Percentiles rank a stretch among this genome's conserved stretches.
phyloP scores from a whole-genome alignment of 64 coral and sea anemone genomes.

The Exaiptasia diaphana region DNA sequence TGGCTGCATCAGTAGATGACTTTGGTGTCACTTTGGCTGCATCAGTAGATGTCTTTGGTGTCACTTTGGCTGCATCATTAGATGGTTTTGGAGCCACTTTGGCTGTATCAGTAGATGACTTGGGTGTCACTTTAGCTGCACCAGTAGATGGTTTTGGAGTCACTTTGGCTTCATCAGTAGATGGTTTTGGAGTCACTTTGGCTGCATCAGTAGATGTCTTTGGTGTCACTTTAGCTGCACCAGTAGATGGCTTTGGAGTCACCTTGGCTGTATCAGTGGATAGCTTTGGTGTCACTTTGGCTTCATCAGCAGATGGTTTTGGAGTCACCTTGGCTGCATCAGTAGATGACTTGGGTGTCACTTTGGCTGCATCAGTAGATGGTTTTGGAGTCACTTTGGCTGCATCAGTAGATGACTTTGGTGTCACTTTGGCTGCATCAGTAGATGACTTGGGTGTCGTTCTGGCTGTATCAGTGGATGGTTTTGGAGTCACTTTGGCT shows the following conservation, averaged over 20 bases:
- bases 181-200: not conserved
- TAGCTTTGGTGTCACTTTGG: not conserved
- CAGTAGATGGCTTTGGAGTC: not conserved
- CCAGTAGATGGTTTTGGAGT: not conserved
- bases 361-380: slow-evolving; percentile 14
- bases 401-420: not conserved
- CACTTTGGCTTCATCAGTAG: not conserved
- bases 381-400: not conserved
- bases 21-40: not conserved
- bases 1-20: not conserved
- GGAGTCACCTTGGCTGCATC: not conserved
- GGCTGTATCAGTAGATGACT: not conserved
- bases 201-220: not conserved
- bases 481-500: not conserved
- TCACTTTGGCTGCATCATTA: not conserved
- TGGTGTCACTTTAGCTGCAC: not conserved
- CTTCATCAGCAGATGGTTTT: not conserved
- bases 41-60: not conserved
- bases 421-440: not conserved
- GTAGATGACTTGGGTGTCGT: not conserved
- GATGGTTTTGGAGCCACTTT: not conserved
- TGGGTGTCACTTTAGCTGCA: not conserved
- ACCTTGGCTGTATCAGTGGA: slow-evolving; percentile 12
- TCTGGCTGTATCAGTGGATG: slow-evolving; percentile 8
- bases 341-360: slow-evolving; percentile 11